These are phyloP conservation scores for Puntigrus tetrazona DNA, from an alignment of 2,113 vertebrate species.

Conservation along the genomic window DNA sequence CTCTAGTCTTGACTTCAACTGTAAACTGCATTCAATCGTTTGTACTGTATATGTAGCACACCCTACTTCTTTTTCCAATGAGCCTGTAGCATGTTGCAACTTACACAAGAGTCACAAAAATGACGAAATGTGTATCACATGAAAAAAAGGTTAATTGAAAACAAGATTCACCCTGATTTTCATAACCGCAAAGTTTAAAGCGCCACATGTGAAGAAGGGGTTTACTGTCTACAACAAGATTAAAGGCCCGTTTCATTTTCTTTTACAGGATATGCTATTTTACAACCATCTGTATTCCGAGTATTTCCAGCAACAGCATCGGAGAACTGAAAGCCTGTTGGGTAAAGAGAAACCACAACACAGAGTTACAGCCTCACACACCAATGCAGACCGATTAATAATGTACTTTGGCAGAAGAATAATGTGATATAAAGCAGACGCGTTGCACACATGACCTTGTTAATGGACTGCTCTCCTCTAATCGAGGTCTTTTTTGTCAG, in stretches of 20 bases:
- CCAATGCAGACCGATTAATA: slow-evolving; percentile 45
- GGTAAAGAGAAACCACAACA: neutral
- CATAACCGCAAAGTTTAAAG: neutral
- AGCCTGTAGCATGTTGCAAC: neutral
- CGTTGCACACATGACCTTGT: slow-evolving; percentile 29
- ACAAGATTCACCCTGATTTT: neutral
- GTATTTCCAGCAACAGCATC: neutral
- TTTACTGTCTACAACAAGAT: neutral
- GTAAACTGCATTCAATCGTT: neutral
- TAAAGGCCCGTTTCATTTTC: neutral
- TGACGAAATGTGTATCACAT: neutral
- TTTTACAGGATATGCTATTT: neutral
- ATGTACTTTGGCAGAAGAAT: slow-evolving; percentile 27
- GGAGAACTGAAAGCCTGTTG: slow-evolving; percentile 9
- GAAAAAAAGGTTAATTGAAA: neutral
- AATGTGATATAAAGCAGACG: slow-evolving; percentile 3
- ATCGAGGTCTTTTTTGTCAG: neutral
- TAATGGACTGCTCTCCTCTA: slow-evolving; percentile 18
- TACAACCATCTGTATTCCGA: neutral
- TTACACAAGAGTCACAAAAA: neutral
- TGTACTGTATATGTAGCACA: neutral
- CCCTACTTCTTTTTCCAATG: neutral
- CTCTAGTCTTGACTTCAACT: neutral
- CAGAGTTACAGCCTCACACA: neutral
- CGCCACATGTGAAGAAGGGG: neutral